Evolutionary conservation across 2,113 vertebrate species (phyloP), one percentile per base, ranked within the genome.

Genomic region (Sphaerodactylus townsendi): DNA sequence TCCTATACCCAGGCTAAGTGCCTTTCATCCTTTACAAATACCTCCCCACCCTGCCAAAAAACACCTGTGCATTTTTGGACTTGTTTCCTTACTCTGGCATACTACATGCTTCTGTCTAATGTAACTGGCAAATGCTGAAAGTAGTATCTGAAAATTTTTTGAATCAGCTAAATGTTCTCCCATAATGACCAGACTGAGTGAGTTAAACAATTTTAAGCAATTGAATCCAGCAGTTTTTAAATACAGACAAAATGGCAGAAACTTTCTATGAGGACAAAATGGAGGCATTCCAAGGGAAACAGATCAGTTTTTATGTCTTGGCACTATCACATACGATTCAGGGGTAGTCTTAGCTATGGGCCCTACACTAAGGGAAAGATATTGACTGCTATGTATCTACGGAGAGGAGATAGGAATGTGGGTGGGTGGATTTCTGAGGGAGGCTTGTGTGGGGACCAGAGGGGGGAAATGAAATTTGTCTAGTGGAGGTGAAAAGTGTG

Each of bases 91-190:
- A 56, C 6, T 21, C 3, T 11, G 17, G 66, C 41, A 23, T 50
- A 84, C 65, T 35, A 71, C 72, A 78, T 46, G 79, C 39, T 59
- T 70, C 44, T 64, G 53, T 78, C 80, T 11, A 35, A 75, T 68
- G 44, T 6, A 78, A 37, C 39, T 72, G n/a, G 5, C 48, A 74
- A 80, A 46, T 17, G 62, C 76, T 77, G 11, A 0, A 5, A 84
- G 41, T 25, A n/a, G 8, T 35, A 35, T 78, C 41, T 5, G 37
- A 59, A 87, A 83, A 72, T 64, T 10, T 56, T 10, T 1, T 0
- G 15, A 70, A 68, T 87, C 21, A 37, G 80, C 53, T 50, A 79
- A 83, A 85, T n/a, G 0, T 39, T 35, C 8, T 39, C 9, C 25
- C 65, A 75, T 37, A 83, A 75, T 59, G 46, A 62, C n/a, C 14